Conservation (phyloP, 2,797 vertebrate species). For the Numenius phaeopus region DNA sequence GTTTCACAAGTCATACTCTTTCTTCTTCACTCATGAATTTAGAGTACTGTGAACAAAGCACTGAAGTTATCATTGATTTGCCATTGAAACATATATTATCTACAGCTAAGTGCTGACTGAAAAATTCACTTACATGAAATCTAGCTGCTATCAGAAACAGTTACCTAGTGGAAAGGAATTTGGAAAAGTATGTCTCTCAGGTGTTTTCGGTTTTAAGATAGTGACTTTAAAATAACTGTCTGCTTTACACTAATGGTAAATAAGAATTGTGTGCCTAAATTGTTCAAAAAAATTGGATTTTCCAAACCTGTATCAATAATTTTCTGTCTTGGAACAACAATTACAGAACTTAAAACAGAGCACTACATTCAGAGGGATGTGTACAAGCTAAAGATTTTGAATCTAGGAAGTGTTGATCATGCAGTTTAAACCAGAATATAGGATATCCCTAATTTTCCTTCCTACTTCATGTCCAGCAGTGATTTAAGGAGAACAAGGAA, state of each 20-base stretch:
- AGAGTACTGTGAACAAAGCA: not conserved
- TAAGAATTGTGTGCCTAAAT: not conserved
- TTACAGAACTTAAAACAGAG: not conserved
- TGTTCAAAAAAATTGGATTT: fast-evolving
- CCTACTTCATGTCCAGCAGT: not conserved
- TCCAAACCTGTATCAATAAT: not conserved
- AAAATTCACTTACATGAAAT: not conserved
- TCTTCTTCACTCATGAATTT: not conserved
- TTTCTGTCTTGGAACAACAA: not conserved
- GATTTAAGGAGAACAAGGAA: not conserved
- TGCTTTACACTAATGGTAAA: not conserved
- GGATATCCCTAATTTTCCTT: not conserved
- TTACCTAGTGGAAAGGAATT: not conserved
- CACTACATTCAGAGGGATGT: not conserved
- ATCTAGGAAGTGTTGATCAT: not conserved
- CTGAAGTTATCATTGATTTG: not conserved
- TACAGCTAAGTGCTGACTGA: not conserved
- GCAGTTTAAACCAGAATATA: not conserved
- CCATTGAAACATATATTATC: not conserved
- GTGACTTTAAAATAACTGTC: not conserved
- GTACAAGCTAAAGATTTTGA: not conserved
- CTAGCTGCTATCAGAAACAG: not conserved
- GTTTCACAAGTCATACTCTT: not conserved
- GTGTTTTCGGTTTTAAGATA: not conserved
- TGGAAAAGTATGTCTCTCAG: not conserved